Evolutionary conservation across 2,113 vertebrate genomes (phyloP), one percentile per base, ranked within the genome.

Genomic region (Sander vitreus): DNA sequence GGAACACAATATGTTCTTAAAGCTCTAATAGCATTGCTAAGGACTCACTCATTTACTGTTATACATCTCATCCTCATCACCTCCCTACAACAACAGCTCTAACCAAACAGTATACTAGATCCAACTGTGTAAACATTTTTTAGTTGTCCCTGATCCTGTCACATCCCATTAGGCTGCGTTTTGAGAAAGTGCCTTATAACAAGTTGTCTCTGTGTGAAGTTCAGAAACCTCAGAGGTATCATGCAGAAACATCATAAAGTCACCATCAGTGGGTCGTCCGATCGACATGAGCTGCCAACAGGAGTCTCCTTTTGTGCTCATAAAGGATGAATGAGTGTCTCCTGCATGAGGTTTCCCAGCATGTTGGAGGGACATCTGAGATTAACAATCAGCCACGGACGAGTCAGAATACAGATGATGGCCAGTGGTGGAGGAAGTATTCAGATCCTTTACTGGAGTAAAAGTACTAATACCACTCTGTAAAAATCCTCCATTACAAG

Each of bases 241-340:
- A 45, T 36, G 73, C 76, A 63, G 86, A 47, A 72, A 63, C 72
- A 66, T 68, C 25, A 72, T 72, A 43, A 73, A 80, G 82, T 73
- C 65, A 16, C 73, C 48, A 69, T 80, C 85, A 69, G 80, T 25
- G 75, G 79, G 82, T 62, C 65, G 79, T 92, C 58, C 67, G 73
- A 81, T 76, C 85, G 83, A 88, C 80, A 82, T 63, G 78, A 80
- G 73, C 71, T 71, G 76, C 78, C 77, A 79, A 76, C 78, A 74
- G 63, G 76, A 70, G 62, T 62, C 64, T 83, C 51, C 55, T 73
- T 43, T 27, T 78, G 78, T 80, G 81, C 76, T 91, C 87, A 85
- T 83, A 85, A 89, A 88, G 90, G 76, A 91, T 89, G 70, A 89
- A 92, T 87, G 85, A 83, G n/a, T n/a, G 19, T 51, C 51, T 79